A percentile compares a stretch with the other conserved stretches of the same genome.
Conservation (phyloP, 2,888 invertebrate genomes). For the Mythimna pallens region DNA sequence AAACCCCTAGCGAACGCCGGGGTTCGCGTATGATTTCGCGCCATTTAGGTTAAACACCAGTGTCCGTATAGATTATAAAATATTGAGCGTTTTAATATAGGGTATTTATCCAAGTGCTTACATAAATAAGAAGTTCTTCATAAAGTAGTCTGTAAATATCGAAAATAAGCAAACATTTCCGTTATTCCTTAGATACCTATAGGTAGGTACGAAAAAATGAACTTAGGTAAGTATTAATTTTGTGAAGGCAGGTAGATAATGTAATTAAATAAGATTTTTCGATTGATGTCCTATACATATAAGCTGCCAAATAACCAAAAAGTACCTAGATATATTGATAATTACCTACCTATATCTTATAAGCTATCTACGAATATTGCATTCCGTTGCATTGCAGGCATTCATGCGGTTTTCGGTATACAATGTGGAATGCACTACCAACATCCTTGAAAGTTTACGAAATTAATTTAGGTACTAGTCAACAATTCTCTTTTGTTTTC, state of each 20-base stretch:
- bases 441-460: not conserved
- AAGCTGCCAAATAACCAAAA: not conserved
- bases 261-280: not conserved
- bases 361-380: too few relatives aligned
- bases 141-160: too few relatives aligned
- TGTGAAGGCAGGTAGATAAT: not conserved
- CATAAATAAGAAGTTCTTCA: too few relatives aligned
- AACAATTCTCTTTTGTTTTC: not conserved
- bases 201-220: not conserved
- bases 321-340: not conserved
- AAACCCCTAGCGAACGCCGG: too few relatives aligned
- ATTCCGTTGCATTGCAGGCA: constrained; percentile 26
- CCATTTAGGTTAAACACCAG: too few relatives aligned
- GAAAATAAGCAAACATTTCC: too few relatives aligned
- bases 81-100: too few relatives aligned
- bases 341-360: too few relatives aligned
- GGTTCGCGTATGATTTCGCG: too few relatives aligned
- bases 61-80: too few relatives aligned
- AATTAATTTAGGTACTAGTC: not conserved
- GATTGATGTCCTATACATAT: not conserved
- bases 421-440: not conserved
- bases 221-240: not conserved
- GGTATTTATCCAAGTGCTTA: too few relatives aligned
- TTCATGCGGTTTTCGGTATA: constrained; percentile 26
- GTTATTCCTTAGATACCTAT: too few relatives aligned